Evolutionary conservation across 2,888 invertebrate species (phyloP), one percentile per base, ranked within the genome.

Genomic region (Papilio protenor): DNA sequence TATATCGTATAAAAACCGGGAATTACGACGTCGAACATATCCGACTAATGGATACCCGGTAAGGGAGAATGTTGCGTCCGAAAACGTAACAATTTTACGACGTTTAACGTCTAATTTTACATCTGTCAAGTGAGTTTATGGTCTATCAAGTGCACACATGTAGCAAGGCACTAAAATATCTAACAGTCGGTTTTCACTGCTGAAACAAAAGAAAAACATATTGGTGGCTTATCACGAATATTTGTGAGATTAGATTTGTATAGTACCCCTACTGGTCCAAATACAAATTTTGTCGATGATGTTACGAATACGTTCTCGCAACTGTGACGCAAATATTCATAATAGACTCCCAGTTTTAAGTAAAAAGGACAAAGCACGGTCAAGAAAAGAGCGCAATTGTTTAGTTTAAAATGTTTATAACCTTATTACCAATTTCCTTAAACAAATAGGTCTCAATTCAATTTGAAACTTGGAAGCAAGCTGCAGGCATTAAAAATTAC

Each of bases 41-140:
- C 72, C 59, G 52, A 40, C 59, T 61, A 52, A 52, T 72, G 64
- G 61, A 52, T 61, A 49, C 47, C 57, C 49, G 76, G n/a, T 18
- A 33, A 40, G 40, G 71, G n/a, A 40, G 47, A 69, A 76, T 64
- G 72, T 40, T 71, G 27, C 74, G 74, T 77, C 73, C 77, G 70
- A 77, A 78, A 78, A 78, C 70, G 78, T 72, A 75, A 71, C 75
- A 71, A 21, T 52, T 52, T 52, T 52, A 52, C 33, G 33, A 33
- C 33, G 33, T 33, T 33, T 33, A 33, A 33, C 33, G 33, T 33
- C 79, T 78, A 79, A 79, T 78, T 80, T 79, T 80, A 80, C 79
- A 80, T 79, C 80, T 80, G 80, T 79, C 80, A 79, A 76, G 80
- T 69, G 61, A 57, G 57, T 80, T 80, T 80, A 80, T 76, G 59